Percentiles rank a stretch among this genome's conserved stretches.
These are phyloP conservation scores for Microdon myrmicae DNA, from an alignment of 2,888 invertebrate genomes.

Conservation along the genomic window DNA sequence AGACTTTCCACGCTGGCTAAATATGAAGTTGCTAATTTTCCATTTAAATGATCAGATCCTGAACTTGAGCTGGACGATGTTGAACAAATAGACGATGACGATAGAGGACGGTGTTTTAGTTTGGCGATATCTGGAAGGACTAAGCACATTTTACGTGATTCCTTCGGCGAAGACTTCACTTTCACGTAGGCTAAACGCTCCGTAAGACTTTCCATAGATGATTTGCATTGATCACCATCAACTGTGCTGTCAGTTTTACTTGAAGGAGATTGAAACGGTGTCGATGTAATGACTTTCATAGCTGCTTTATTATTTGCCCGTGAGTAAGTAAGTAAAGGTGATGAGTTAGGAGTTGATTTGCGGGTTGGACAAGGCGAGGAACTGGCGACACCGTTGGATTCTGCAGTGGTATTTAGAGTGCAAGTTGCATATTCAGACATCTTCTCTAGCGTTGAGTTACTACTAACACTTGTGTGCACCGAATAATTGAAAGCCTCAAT, in stretches of 20 bases:
- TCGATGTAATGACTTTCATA: conserved; percentile 58
- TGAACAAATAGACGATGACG: conserved; percentile 66
- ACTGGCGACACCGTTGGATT: conserved; percentile 2
- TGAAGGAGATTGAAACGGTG: conserved; percentile 57
- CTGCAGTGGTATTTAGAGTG: conserved; percentile 20
- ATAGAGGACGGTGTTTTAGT: conserved; percentile 64
- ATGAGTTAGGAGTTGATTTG: conserved; percentile 46
- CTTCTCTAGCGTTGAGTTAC: conserved; percentile 51
- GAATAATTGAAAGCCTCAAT: conserved; percentile 39
- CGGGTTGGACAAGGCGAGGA: conserved; percentile 16
- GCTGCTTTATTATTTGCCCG: conserved; percentile 60
- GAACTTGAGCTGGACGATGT: conserved; percentile 73
- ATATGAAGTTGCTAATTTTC: conserved; percentile 79
- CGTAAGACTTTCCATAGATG: conserved; percentile 61
- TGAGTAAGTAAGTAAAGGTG: conserved; percentile 63
- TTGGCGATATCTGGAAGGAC: conserved; percentile 62
- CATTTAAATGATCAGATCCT: conserved; percentile 70
- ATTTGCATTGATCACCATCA: conserved; percentile 51
- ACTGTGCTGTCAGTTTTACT: conserved; percentile 39
- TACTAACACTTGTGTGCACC: conserved; percentile 26
- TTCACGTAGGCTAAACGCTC: conserved; percentile 63
- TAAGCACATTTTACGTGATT: conserved; percentile 55
- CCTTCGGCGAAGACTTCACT: conserved; percentile 60
- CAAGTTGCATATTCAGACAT: conserved; percentile 57
- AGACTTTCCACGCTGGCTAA: conserved; percentile 89